A percentile compares a stretch with the other conserved stretches of the same genome.
These are phyloP conservation scores for Callimorpha dominula DNA, from an alignment of 2,888 invertebrate genomes.

Conservation along the genomic window DNA sequence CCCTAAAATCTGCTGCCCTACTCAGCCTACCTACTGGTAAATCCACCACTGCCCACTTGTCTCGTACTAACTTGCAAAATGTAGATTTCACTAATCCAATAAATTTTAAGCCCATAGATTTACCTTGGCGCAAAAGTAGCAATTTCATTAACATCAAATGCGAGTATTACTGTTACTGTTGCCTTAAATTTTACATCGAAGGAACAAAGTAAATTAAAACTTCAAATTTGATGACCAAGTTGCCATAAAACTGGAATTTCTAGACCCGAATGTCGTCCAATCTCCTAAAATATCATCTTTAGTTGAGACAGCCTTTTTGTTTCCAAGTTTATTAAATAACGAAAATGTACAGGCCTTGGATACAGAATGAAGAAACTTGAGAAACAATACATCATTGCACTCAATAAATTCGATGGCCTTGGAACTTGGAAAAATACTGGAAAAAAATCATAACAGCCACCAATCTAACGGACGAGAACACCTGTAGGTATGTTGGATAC, in stretches of 20 bases:
- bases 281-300: not conserved
- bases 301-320: not conserved
- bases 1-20: no score
- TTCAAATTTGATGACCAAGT: not conserved
- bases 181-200: slow-evolving; percentile 6
- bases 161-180: not conserved
- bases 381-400: not conserved
- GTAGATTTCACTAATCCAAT: slow-evolving; percentile 12
- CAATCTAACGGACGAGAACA: no score
- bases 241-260: not conserved
- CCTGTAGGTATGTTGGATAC: no score
- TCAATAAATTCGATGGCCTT: no score
- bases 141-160: not conserved
- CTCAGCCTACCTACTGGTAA: no score
- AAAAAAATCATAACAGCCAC: no score
- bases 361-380: slow-evolving; percentile 1
- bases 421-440: no score
- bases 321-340: not conserved
- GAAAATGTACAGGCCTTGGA: not conserved
- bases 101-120: slow-evolving; percentile 6
- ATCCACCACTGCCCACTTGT: no score
- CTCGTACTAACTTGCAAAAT: no score
- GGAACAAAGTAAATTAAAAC: not conserved
- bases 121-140: slow-evolving; percentile 8
- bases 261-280: not conserved